Evolutionary conservation across 2,797 vertebrate species (phyloP).

Genomic region (Caiman crocodilus): DNA sequence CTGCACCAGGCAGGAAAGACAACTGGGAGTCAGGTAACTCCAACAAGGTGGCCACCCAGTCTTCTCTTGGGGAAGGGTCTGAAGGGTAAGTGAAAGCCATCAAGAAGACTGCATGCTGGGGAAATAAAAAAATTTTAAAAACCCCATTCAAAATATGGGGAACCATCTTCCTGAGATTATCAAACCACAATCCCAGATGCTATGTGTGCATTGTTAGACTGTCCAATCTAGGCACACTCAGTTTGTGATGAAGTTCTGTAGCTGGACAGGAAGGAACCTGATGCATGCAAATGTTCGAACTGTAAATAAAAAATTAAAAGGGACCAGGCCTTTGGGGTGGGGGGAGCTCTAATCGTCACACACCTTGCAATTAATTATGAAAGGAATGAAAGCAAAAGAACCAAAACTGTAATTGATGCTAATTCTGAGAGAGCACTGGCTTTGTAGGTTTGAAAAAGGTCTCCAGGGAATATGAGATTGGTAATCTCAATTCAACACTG

Average conservation of each 20-base stretch:
- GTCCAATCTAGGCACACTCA: rapidly evolving
- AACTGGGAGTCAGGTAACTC: no score
- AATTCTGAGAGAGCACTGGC: background rate
- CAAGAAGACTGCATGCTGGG: background rate
- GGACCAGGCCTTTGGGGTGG: background rate
- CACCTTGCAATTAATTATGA: background rate
- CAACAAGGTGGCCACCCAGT: no score
- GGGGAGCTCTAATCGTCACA: background rate
- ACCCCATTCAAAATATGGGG: background rate
- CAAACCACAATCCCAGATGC: background rate
- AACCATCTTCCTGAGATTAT: background rate
- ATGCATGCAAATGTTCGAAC: rapidly evolving
- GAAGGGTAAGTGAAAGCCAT: background rate
- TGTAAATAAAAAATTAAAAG: background rate
- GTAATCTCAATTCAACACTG: slow-evolving; percentile 1
- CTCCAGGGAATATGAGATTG: background rate
- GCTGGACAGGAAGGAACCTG: background rate
- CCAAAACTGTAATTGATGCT: background rate
- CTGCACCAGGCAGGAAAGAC: no score
- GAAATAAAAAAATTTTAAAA: background rate
- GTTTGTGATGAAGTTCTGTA: background rate
- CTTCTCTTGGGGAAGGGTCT: background rate
- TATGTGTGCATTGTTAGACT: background rate
- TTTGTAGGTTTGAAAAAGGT: background rate
- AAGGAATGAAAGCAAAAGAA: background rate